Base-by-base conservation (phyloP, 2,113 vertebrate species). In the Trematomus loennbergii region DNA sequence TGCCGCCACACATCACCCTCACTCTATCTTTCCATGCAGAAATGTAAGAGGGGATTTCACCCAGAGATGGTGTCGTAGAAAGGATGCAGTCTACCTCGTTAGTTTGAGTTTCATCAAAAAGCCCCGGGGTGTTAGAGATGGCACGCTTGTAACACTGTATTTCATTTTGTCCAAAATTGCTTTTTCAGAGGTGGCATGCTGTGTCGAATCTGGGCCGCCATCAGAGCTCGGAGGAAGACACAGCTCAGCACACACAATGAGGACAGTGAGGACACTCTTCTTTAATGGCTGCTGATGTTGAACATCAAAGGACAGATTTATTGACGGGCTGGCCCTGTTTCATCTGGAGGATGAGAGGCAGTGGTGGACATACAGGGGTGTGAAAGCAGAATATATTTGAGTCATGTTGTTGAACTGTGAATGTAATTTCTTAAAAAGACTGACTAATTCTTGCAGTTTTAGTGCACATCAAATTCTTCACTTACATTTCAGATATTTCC, bases 181-280 rank as follows among this genome's bases (percentile, higher is more conserved):
- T 68, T 62, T 86, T 88, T 77, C 92, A 98, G 97, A 90, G 95
- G 95, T 0, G 97, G 96, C 13, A 95, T 95, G 81, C 88, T 94
- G 25, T 97, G 93, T 86, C 95, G 95, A 33, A 85, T 98, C 49
- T 98, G 96, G 97, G 93, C 92, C 33, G 93, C 96, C 68, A 94
- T 98, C 83, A 68, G 80, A 13, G 89, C 91, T 52, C 91, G 91
- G 65, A 91, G 95, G 75, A 91, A 85, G 67, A 86, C 78, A 64
- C 68, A 84, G 2, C 79, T 85, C 45, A 77, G 68, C 72, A 85
- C 63, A 0, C 86, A 85, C 57, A 74, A 61, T 0, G 90, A 94
- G 76, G 86, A 90, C 72, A 67, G 72, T 25, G 90, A 92, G 81
- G 92, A 93, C 77, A 91, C 88, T 52, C 22, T 49, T 20, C 86